Conservation (phyloP, 1,140 invertebrate genomes). For the Drosophila biarmipes region DNA sequence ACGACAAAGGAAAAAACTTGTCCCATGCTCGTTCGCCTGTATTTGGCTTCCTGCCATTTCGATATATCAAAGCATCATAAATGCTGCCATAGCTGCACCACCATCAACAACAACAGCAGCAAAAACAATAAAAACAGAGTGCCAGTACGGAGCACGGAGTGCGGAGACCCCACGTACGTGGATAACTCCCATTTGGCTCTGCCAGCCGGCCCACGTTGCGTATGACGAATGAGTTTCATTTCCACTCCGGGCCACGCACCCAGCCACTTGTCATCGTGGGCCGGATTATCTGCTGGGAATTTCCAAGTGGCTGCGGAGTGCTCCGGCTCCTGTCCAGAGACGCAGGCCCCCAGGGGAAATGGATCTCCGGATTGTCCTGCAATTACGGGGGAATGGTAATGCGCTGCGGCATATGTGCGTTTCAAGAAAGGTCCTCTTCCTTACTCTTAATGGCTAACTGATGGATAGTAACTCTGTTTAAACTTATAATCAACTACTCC, state of each 20-base stretch:
- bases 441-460: no score
- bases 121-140: conserved; percentile 12
- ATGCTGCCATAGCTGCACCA: conserved; percentile 64
- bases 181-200: conserved; percentile 36
- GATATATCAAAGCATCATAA: conserved; percentile 79
- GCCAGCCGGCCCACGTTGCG: conserved; percentile 25
- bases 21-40: conserved; percentile 23
- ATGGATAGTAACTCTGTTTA: no score
- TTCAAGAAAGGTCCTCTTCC: neutral
- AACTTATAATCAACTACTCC: no score
- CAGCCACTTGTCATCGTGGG: conserved; percentile 62
- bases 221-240: conserved; percentile 78
- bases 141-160: neutral
- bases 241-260: conserved; percentile 59
- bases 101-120: conserved; percentile 5
- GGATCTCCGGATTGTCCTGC: neutral
- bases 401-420: neutral
- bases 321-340: neutral
- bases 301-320: conserved; percentile 59
- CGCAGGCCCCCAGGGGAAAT: neutral
- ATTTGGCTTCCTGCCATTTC: conserved; percentile 59
- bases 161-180: conserved; percentile 57
- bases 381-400: neutral
- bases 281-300: conserved; percentile 70
- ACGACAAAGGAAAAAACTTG: conserved; percentile 34